These are phyloP conservation scores for Machaerirhynchus nigripectus DNA, from an alignment of 2,113 vertebrate species.

Conservation along the genomic window DNA sequence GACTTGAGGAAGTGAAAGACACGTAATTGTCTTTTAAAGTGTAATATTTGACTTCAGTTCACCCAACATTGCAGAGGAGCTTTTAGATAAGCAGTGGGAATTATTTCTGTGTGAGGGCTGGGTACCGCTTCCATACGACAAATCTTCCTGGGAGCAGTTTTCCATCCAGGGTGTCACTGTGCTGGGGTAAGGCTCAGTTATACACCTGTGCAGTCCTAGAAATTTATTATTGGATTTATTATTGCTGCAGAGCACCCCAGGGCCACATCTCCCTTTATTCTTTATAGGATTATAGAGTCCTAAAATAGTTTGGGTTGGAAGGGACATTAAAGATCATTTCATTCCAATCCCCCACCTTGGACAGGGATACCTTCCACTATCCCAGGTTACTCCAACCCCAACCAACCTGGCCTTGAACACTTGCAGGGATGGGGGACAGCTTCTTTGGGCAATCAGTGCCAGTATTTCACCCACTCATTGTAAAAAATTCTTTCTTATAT, in stretches of 20 bases:
- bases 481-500: background rate
- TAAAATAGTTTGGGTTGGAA: background rate
- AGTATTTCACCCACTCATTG: background rate
- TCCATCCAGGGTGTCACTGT: background rate
- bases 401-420: background rate
- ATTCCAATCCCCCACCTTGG: background rate
- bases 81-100: background rate
- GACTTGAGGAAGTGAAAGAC: constrained; percentile 25
- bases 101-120: background rate
- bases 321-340: background rate
- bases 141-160: background rate
- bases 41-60: constrained; percentile 9
- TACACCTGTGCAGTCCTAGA: background rate
- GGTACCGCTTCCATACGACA: background rate
- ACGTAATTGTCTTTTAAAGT: constrained; percentile 41
- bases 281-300: background rate
- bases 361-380: background rate
- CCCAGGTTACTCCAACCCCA: background rate
- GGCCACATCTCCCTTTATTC: background rate
- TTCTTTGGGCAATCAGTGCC: background rate
- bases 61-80: background rate
- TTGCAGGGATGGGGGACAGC: background rate
- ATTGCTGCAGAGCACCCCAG: background rate
- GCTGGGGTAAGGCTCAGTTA: background rate
- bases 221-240: background rate